Conservation (phyloP, 2,888 invertebrate genomes). For the Rutpela maculata region DNA sequence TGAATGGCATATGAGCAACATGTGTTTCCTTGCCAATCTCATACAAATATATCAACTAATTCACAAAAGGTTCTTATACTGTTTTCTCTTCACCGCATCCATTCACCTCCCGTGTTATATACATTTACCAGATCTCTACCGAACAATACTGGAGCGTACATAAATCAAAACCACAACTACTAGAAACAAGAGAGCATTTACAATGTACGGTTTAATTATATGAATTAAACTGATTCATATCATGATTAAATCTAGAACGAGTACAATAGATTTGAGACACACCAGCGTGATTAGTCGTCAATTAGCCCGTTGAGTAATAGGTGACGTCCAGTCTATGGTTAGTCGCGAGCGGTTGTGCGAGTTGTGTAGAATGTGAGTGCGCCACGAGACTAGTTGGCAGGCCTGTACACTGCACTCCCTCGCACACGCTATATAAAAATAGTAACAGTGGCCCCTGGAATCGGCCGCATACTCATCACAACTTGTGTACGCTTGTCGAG, state of each 20-base stretch:
- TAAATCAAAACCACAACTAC: neutral
- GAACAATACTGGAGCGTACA: neutral
- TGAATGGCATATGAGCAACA: neutral
- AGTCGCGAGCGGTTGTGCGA: conserved; percentile 25
- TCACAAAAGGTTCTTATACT: neutral
- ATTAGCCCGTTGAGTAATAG: conserved; percentile 39
- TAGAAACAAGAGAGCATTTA: neutral
- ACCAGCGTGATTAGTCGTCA: conserved; percentile 30
- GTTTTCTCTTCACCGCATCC: neutral
- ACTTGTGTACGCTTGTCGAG: conserved; percentile 56
- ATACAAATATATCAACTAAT: neutral
- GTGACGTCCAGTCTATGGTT: conserved; percentile 34
- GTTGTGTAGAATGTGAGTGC: neutral
- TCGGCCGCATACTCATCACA: conserved; percentile 52
- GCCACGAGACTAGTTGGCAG: conserved; percentile 32
- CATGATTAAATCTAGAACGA: conserved; percentile 25
- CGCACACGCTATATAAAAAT: conserved; percentile 57
- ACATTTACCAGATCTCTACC: neutral
- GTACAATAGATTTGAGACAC: conserved; percentile 25
- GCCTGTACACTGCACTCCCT: conserved; percentile 57
- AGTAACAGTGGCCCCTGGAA: conserved; percentile 56
- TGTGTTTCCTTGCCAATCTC: neutral
- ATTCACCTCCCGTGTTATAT: neutral
- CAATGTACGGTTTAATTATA: neutral
- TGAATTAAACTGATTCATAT: conserved; percentile 27